Percentiles rank a stretch among this genome's conserved stretches.
Conservation (phyloP, 2,113 vertebrate species). For the Cololabis saira region DNA sequence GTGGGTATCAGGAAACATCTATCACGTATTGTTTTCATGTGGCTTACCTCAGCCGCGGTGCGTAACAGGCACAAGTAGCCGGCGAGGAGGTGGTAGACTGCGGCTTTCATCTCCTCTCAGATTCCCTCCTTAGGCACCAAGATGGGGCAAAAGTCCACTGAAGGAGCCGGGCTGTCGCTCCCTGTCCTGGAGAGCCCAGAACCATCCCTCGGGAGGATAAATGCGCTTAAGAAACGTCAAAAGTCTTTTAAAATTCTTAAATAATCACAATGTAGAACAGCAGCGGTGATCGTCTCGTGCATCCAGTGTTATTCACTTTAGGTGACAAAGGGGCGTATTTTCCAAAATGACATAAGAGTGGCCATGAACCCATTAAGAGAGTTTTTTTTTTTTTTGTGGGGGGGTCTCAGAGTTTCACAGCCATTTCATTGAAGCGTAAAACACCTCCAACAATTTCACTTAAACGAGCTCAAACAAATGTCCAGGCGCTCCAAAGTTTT, state of each 20-base stretch:
- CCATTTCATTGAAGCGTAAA: neutral
- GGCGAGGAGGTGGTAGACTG: constrained; percentile 71
- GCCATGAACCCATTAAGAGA: neutral
- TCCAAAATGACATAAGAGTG: neutral
- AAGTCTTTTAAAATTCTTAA: neutral
- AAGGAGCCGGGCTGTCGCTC: constrained; percentile 68
- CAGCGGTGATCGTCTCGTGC: neutral
- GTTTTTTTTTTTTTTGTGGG: too few species aligned
- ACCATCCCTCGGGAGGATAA: constrained; percentile 64
- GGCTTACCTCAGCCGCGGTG: constrained; percentile 73
- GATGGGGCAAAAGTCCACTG: constrained; percentile 52
- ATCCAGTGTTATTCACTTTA: neutral
- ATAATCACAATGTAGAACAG: neutral
- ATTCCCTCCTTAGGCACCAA: constrained; percentile 55
- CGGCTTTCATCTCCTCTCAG: constrained; percentile 81
- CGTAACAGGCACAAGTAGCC: constrained; percentile 73
- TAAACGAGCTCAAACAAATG: constrained; percentile 8
- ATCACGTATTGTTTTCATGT: neutral
- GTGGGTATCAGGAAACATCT: neutral
- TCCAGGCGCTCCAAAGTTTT: constrained; percentile 16
- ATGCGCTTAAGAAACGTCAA: neutral
- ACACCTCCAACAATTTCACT: neutral
- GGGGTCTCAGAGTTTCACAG: neutral
- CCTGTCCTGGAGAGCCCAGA: constrained; percentile 55
- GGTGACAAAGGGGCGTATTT: neutral